Evolutionary conservation across 2,888 invertebrate genomes (phyloP), one percentile per base, ranked within the genome.

Genomic region (Erebia aethiops): DNA sequence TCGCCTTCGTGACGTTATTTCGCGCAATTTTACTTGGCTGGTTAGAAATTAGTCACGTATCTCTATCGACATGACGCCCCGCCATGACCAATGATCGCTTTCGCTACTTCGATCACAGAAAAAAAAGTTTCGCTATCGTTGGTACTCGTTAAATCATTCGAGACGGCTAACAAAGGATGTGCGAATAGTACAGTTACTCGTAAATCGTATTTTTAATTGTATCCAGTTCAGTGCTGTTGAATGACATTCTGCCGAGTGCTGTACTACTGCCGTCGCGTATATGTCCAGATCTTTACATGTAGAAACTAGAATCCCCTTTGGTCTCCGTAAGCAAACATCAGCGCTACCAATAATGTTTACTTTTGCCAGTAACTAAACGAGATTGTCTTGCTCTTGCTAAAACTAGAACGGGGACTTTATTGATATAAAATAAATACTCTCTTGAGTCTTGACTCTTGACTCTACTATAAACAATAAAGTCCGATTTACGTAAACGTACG

Each of bases 291-390:
- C 54, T 54, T 73, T 73, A 73, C 60, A 69, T 69, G 58, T 69
- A 60, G 69, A 69, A 63, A 71, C 67, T 69, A 60, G 69, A 69
- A 63, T 74, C 67, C 69, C 65, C 69, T 71, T 70, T 70, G 69
- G 74, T 67, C 74, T 70, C 65, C 57, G 70, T n/a, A 52, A 74
- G 65, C 74, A 74, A 74, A 70, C 73, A 74, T 71, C 69, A 69
- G 69, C 61, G 69, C 73, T 70, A 70, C 67, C 68, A 68, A 70
- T 62, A 71, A 60, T 74, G 71, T 74, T 71, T 74, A 74, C 71
- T 71, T 56, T 71, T 61, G 65, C 57, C 43, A 65, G 65, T 60
- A 41, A 69, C 62, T 72, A 70, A 62, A 49, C 56, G 56, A 67
- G 60, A 67, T 67, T 70, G 67, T 60, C 64, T 73, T 63, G 63